These are phyloP conservation scores for Melanogrammus aeglefinus DNA, from an alignment of 2,797 vertebrate species.

Conservation along the genomic window DNA sequence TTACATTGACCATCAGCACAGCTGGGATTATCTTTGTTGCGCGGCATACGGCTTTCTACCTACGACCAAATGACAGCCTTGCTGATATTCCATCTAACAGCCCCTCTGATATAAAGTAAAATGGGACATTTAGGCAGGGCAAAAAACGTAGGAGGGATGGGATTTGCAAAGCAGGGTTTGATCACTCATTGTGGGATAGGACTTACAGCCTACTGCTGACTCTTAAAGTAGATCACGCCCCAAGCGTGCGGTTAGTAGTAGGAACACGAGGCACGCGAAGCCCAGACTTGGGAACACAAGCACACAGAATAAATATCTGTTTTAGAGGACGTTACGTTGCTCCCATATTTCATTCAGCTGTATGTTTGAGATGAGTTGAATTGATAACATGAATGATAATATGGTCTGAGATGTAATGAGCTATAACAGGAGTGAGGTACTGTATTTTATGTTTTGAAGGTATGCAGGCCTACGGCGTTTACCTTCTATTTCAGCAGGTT, in stretches of 20 bases:
- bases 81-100: too few relatives aligned
- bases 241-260: background rate
- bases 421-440: background rate
- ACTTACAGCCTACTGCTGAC: background rate
- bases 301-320: background rate
- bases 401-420: background rate
- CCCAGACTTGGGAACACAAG: background rate
- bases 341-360: too few relatives aligned
- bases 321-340: background rate
- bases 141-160: background rate
- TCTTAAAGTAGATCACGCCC: background rate
- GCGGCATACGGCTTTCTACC: too few relatives aligned
- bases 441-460: background rate
- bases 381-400: background rate
- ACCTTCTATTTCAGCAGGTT: conserved; percentile 8
- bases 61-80: too few relatives aligned
- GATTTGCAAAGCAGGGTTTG: background rate
- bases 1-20: too few relatives aligned
- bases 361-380: background rate
- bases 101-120: background rate
- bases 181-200: background rate
- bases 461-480: background rate
- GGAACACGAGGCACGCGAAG: background rate
- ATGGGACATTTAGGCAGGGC: background rate
- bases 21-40: too few relatives aligned